phyloP scores from a whole-genome alignment of 1,140 invertebrate genomes.

The Bombus haemorrhoidalis region DNA sequence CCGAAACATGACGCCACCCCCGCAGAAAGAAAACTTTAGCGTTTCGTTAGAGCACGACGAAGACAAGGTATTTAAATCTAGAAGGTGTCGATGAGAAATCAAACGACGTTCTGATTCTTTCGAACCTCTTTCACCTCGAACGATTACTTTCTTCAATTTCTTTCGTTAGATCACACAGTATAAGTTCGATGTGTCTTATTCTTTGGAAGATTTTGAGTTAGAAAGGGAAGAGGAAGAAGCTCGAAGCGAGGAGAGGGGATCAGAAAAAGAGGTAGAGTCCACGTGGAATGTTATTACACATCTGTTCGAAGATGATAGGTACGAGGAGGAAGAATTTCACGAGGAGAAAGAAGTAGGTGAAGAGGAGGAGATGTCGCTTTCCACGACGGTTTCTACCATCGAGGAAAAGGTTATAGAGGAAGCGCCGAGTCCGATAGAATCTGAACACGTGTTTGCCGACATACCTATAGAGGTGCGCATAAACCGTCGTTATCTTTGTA shows the following conservation, averaged over 20 bases:
- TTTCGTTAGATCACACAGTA: neutral
- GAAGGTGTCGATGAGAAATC: too few species aligned
- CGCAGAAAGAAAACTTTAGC: neutral
- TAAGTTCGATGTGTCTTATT: neutral
- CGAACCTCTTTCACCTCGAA: neutral
- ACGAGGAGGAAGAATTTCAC: neutral
- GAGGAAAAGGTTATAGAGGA: constrained; percentile 59
- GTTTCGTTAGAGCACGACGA: neutral
- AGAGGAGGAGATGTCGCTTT: constrained; percentile 27
- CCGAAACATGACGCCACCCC: neutral
- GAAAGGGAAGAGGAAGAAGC: neutral
- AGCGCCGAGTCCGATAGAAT: constrained; percentile 24
- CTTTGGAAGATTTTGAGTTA: neutral
- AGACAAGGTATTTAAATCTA: neutral
- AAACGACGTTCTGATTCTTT: too few species aligned
- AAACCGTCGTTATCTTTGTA: neutral
- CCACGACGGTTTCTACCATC: constrained; percentile 33
- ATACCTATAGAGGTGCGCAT: constrained; percentile 69
- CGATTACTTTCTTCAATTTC: neutral
- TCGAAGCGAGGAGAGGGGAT: neutral
- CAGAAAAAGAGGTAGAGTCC: neutral
- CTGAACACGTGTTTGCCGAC: constrained; percentile 62
- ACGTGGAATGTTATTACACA: neutral
- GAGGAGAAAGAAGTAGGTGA: constrained; percentile 35
- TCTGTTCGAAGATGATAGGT: constrained; percentile 10